Evolutionary conservation across 2,113 vertebrate species (phyloP).

Genomic region (Tachycineta bicolor): DNA sequence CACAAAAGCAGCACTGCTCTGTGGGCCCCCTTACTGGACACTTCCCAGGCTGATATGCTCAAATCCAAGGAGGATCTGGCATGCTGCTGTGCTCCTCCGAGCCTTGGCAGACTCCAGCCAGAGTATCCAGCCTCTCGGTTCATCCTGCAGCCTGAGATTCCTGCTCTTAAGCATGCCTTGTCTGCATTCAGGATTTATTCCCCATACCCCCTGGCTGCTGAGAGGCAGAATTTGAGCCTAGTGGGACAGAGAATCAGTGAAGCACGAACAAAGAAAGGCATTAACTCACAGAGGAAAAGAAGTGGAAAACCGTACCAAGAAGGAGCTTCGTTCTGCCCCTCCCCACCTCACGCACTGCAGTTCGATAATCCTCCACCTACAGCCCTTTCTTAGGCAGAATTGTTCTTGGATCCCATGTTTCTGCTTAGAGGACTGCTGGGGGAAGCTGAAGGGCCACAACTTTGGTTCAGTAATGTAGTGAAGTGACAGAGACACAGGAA

Average conservation of each 20-base stretch:
- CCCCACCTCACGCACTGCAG: not conserved
- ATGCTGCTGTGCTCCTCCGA: not conserved
- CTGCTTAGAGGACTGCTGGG: not conserved
- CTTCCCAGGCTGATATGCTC: not conserved
- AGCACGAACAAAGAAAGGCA: not conserved
- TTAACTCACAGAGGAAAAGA: not conserved
- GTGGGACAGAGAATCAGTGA: not conserved
- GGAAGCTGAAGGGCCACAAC: not conserved
- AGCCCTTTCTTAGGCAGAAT: not conserved
- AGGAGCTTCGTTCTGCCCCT: not conserved
- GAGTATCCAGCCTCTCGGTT: accelerated
- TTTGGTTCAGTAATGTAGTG: not conserved
- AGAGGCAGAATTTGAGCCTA: not conserved
- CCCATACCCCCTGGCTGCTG: not conserved
- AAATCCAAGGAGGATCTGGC: not conserved
- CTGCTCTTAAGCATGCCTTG: not conserved
- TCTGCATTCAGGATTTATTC: not conserved
- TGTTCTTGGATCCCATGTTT: not conserved
- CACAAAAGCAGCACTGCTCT: not conserved
- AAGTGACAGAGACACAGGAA: not conserved
- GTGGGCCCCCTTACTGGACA: not conserved
- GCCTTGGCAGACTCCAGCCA: not conserved
- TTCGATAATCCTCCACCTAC: not conserved
- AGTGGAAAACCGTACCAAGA: not conserved
- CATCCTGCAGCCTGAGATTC: not conserved